Evolutionary conservation across 37 sponge, comb jelly and placozoan species (phyloP), one percentile per base, ranked within the genome.

Genomic region (Amphimedon queenslandica): DNA sequence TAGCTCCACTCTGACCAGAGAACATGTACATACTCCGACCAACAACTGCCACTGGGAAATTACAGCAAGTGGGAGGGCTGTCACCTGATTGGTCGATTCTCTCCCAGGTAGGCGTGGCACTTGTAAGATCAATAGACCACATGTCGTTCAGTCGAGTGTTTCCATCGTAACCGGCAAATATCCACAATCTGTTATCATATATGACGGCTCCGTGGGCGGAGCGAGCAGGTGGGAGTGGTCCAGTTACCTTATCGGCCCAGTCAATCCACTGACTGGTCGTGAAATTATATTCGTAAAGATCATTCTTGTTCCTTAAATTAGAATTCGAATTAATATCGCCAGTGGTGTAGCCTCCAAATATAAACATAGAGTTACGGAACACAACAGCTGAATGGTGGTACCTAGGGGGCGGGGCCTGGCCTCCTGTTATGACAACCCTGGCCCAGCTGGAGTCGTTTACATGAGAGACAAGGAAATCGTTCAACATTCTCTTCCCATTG

Each of bases 81-180:
- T 89, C 92, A 10, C 98, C 98, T 41, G 37, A 64, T 69, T 97
- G 98, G 4, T 82, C 57, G 47, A 97, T 87, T 77, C 87, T 51
- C 76, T 84, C 85, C 97, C 97, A 96, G 37, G 82, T 72, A 0
- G 94, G 91, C 1, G 76, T 68, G 5, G 41, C 60, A 30, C 63
- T 63, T 33, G 74, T 57, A 0, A 97, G 88, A 67, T 93, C 83
- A 16, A 97, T 84, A 32, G 66, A 29, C 98, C 98, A 97, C 91
- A 97, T 90, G 67, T 97, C 98, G 65, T 97, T 97, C 3, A 97
- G 98, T 18, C 95, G 74, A 23, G 88, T 78, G 79, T 90, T 87
- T 2, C 98, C 98, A 57, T 97, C 98, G 69, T 97, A 97, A 1
- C 98, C 98, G 33, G 91, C 98, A 74, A 93, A 97, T n/a, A 97